Evolutionary conservation across 1,140 invertebrate species (phyloP).

Genomic region (Heliconius hewitsoni): DNA sequence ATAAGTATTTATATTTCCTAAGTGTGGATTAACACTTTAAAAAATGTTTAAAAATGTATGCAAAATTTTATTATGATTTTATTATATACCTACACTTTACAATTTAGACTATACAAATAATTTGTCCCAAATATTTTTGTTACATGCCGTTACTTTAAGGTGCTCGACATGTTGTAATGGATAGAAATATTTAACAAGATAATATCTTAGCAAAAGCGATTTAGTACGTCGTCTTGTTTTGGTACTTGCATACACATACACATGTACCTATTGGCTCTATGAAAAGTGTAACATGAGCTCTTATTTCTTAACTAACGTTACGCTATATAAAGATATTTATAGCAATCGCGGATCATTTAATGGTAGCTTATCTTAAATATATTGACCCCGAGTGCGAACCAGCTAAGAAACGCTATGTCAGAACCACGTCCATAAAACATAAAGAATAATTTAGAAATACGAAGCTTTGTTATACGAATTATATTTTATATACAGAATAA

Average conservation of each 20-base stretch:
- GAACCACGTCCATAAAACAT: slow-evolving; percentile 75
- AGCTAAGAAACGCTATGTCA: slow-evolving; percentile 60
- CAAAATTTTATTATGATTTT: no score
- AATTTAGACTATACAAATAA: neutral
- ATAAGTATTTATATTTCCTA: no score
- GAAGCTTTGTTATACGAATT: slow-evolving; percentile 67
- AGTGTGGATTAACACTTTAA: no score
- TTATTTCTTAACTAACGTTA: slow-evolving; percentile 11
- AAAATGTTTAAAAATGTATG: no score
- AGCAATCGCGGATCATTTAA: slow-evolving; percentile 47
- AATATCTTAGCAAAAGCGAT: slow-evolving; percentile 79
- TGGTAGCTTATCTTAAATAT: slow-evolving; percentile 68
- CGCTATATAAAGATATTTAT: neutral
- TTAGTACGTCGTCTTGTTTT: slow-evolving; percentile 76
- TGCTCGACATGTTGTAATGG: slow-evolving; percentile 72
- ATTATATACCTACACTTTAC: neutral
- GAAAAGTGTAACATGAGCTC: slow-evolving; percentile 44
- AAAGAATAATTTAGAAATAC: slow-evolving; percentile 67
- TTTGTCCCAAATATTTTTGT: slow-evolving; percentile 43
- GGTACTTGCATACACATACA: slow-evolving; percentile 66
- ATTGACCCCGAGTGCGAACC: slow-evolving; percentile 74
- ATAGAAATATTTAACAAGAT: slow-evolving; percentile 79
- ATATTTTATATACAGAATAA: neutral
- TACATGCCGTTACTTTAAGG: slow-evolving; percentile 55
- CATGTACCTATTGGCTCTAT: slow-evolving; percentile 60